phyloP scores from a whole-genome alignment of 2,888 invertebrate genomes.

The Xestia c-nigrum region DNA sequence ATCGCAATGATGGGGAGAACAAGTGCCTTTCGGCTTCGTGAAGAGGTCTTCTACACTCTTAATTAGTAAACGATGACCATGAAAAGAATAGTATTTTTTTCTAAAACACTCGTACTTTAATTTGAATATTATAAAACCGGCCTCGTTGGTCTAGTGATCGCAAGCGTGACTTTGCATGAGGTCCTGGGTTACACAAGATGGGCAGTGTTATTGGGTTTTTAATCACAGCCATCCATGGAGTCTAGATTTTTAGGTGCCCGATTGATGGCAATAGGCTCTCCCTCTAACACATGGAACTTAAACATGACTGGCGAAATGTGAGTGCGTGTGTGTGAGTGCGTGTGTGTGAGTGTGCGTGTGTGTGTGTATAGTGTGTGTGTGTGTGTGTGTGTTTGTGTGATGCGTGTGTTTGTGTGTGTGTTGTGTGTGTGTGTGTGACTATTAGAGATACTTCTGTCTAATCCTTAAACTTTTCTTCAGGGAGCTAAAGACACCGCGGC shows the following conservation, averaged over 20 bases:
- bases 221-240: background rate
- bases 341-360: no score
- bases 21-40: no score
- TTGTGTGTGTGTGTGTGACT: no score
- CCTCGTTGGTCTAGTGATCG: background rate
- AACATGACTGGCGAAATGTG: no score
- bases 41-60: no score
- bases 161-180: background rate
- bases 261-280: background rate
- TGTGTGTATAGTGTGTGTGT: no score
- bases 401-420: no score
- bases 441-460: background rate
- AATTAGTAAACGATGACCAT: background rate
- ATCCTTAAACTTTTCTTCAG: background rate
- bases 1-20: no score
- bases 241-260: background rate
- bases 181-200: background rate
- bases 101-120: background rate
- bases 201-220: background rate
- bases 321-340: no score
- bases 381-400: no score
- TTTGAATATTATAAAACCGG: background rate
- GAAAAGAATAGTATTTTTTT: background rate
- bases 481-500: background rate
- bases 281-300: background rate